Conservation (phyloP, 2,797 vertebrate genomes). For the Labeo calbasu region DNA sequence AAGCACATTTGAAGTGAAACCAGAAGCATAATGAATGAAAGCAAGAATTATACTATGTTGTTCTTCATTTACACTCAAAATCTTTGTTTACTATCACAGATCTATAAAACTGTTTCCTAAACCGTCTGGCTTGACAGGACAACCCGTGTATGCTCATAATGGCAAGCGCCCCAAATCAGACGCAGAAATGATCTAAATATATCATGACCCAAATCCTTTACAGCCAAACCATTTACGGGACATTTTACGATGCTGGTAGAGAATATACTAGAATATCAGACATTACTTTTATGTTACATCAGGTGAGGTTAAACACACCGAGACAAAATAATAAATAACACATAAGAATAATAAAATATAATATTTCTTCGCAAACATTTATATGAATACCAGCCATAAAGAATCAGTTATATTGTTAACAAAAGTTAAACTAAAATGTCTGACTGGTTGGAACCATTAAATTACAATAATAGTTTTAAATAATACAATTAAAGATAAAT, state of each 20-base stretch:
- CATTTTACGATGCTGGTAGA: background rate
- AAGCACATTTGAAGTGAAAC: background rate
- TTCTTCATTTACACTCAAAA: background rate
- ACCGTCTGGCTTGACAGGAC: background rate
- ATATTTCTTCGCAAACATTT: background rate
- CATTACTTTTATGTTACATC: background rate
- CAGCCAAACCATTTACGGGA: conserved; percentile 21
- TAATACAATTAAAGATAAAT: background rate
- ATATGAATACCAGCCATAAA: no score
- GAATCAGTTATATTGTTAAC: background rate
- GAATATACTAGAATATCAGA: background rate
- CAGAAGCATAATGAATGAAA: background rate
- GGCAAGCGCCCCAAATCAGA: conserved; percentile 14
- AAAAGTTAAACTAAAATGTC: background rate
- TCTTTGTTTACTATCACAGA: background rate
- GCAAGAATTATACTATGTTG: background rate
- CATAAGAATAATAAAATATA: background rate
- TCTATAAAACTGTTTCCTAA: background rate
- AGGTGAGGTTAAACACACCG: background rate
- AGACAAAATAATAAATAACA: background rate
- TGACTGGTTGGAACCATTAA: background rate
- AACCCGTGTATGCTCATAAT: background rate
- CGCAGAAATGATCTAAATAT: conserved; percentile 32
- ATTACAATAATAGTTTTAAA: background rate
- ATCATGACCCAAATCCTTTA: conserved; percentile 35